A percentile compares a stretch with the other conserved stretches of the same genome.
Conservation (phyloP, 2,797 vertebrate genomes). For the Rhinoraja longicauda region DNA sequence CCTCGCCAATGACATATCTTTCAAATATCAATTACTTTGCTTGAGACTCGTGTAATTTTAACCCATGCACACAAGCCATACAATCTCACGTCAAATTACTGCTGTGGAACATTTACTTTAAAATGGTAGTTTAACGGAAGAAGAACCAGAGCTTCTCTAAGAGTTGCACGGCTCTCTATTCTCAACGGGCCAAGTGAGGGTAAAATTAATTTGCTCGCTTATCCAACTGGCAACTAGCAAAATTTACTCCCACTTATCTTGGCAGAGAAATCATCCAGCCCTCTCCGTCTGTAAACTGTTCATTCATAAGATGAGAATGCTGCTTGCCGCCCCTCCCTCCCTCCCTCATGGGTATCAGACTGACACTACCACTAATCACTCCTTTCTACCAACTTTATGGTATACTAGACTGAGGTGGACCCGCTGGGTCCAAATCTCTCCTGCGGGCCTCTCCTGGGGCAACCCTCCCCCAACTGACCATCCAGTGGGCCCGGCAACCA, state of each 20-base stretch:
- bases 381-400: background rate
- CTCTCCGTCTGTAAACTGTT: background rate
- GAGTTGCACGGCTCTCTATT: background rate
- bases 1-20: background rate
- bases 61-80: background rate
- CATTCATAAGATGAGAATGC: background rate
- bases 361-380: background rate
- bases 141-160: background rate
- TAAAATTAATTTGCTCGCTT: background rate
- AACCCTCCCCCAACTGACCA: too few species aligned
- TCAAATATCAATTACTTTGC: background rate
- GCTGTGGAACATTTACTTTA: slow-evolving; percentile 2
- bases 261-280: background rate
- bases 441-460: too few species aligned
- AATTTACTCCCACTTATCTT: background rate
- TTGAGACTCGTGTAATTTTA: background rate
- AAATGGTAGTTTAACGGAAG: background rate
- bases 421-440: too few species aligned
- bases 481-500: too few species aligned
- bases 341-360: background rate
- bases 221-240: background rate
- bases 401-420: too few species aligned
- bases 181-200: background rate
- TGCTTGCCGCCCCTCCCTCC: background rate
- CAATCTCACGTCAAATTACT: slow-evolving; percentile 23